A percentile compares a stretch with the other conserved stretches of the same genome.
Conservation (phyloP, 2,113 vertebrate species). For the Xiphophorus maculatus region DNA sequence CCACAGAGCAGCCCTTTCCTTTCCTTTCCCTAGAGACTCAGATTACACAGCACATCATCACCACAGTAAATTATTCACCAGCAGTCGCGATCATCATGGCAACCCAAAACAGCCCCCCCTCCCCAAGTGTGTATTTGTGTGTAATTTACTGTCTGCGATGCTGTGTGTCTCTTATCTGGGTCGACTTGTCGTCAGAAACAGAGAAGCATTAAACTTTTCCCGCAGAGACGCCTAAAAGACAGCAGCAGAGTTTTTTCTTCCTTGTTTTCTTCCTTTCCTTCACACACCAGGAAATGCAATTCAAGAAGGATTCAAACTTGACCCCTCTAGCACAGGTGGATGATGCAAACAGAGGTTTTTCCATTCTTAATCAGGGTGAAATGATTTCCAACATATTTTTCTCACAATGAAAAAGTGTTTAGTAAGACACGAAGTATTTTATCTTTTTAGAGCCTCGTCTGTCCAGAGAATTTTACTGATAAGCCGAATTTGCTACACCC, state of each 20-base stretch:
- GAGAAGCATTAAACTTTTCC: slow-evolving; percentile 4
- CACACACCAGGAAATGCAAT: too few species aligned
- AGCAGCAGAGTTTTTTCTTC: too few species aligned
- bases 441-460: too few species aligned
- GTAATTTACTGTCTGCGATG: not conserved
- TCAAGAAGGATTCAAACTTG: too few species aligned
- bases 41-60: slow-evolving; percentile 49
- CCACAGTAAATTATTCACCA: slow-evolving; percentile 63
- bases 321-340: too few species aligned
- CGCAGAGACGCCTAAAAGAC: not conserved
- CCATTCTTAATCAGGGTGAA: too few species aligned
- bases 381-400: too few species aligned
- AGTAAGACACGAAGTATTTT: too few species aligned
- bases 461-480: too few species aligned
- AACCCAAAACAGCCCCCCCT: slow-evolving; percentile 31
- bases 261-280: not conserved
- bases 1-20: not conserved
- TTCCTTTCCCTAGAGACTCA: slow-evolving; percentile 34
- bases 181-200: slow-evolving; percentile 14
- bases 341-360: too few species aligned
- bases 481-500: too few species aligned
- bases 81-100: slow-evolving; percentile 44
- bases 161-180: slow-evolving; percentile 13
- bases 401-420: too few species aligned
- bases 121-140: slow-evolving; percentile 24